phyloP scores from a whole-genome alignment of 2,797 vertebrate genomes.

The Rhyacichthys aspro region DNA sequence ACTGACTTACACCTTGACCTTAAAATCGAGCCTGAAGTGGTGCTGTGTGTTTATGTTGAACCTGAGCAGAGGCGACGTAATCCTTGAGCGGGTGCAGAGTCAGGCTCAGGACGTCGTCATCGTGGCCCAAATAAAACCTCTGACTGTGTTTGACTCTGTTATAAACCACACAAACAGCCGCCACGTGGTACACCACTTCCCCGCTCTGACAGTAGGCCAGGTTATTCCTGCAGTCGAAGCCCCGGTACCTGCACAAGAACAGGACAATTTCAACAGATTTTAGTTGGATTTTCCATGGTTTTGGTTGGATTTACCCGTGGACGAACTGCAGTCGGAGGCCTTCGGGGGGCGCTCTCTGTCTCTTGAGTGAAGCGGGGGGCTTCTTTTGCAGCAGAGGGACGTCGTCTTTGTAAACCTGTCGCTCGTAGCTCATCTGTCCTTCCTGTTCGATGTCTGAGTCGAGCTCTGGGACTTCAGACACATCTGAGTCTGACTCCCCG shows the following conservation, averaged over 20 bases:
- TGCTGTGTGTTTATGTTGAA: slow-evolving; percentile 36
- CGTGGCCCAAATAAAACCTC: slow-evolving; percentile 92
- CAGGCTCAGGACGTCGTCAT: slow-evolving; percentile 94
- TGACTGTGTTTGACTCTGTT: slow-evolving; percentile 89
- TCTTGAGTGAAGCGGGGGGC: slow-evolving; percentile 88
- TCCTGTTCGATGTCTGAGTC: slow-evolving; percentile 98
- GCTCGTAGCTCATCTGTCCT: slow-evolving; percentile 93
- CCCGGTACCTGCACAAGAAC: slow-evolving; percentile 90
- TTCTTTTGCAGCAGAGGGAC: slow-evolving; percentile 95
- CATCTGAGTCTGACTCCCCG: slow-evolving; percentile 85
- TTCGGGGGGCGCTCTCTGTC: slow-evolving; percentile 90
- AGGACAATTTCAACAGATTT: no score
- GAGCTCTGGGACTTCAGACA: slow-evolving; percentile 88
- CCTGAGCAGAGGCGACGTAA: slow-evolving; percentile 92
- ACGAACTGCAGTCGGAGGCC: slow-evolving; percentile 93
- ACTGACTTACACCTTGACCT: no score
- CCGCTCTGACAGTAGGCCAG: slow-evolving; percentile 93
- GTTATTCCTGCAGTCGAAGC: slow-evolving; percentile 95
- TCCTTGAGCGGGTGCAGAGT: slow-evolving; percentile 92
- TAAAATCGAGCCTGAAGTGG: no score
- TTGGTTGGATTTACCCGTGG: slow-evolving; percentile 83
- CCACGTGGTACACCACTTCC: slow-evolving; percentile 94
- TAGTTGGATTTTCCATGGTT: no score
- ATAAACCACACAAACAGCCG: slow-evolving; percentile 89
- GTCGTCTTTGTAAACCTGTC: slow-evolving; percentile 98